A percentile compares a stretch with the other conserved stretches of the same genome.
Evolutionary conservation across 2,113 vertebrate species (phyloP).

Genomic region (Apus apus): DNA sequence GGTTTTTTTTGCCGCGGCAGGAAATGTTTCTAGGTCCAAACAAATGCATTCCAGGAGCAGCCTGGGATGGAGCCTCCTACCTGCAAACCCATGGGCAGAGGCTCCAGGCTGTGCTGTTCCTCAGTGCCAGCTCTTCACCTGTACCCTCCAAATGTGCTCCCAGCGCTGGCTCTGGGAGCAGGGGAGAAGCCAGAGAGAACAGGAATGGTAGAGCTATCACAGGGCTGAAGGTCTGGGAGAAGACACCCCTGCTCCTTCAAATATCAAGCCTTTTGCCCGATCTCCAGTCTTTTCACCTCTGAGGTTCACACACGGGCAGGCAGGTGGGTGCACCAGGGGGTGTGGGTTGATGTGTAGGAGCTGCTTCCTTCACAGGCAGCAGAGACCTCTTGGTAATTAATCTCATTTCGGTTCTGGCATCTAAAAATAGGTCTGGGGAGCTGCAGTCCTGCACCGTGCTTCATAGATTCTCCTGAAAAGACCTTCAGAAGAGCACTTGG

Average conservation of each 20-base stretch:
- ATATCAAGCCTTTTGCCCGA: not conserved
- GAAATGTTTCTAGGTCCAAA: not conserved
- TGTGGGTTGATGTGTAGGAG: not conserved
- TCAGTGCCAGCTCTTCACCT: not conserved
- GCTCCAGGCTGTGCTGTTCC: not conserved
- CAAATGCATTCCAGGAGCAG: not conserved
- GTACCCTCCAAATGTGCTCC: rapidly evolving
- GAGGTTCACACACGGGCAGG: rapidly evolving
- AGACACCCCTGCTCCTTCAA: not conserved
- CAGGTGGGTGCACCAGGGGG: rapidly evolving
- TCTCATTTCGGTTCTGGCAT: not conserved
- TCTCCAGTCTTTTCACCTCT: not conserved
- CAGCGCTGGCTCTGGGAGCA: not conserved
- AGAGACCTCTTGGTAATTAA: not conserved
- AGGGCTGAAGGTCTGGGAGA: not conserved
- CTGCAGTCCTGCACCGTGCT: not conserved
- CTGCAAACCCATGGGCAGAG: not conserved
- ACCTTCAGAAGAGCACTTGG: not conserved
- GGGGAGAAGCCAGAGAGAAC: not conserved
- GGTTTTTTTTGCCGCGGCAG: not conserved
- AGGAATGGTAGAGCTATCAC: not conserved
- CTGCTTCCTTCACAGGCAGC: not conserved
- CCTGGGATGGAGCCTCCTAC: not conserved
- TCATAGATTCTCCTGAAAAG: not conserved
- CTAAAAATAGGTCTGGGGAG: not conserved